Evolutionary conservation across 2,888 invertebrate genomes (phyloP), one percentile per base, ranked within the genome.

Genomic region (Synergus umbraculus): DNA sequence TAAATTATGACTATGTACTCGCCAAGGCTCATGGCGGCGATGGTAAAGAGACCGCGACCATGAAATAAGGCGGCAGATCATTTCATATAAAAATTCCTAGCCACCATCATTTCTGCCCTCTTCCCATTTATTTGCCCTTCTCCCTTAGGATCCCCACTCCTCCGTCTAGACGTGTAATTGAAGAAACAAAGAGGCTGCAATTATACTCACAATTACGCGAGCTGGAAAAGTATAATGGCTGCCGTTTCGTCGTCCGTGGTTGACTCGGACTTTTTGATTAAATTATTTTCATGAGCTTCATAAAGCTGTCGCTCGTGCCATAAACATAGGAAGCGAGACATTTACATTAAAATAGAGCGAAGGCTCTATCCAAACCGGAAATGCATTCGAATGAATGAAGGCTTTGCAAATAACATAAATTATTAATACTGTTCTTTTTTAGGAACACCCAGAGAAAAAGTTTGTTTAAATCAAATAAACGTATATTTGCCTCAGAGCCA

Each of bases 121-220:
- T 80, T 76, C 79, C 80, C 82, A 81, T 84, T 85, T 86, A 79
- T 83, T 83, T 83, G 65, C 81, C 78, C 76, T 79, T 63, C 76
- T 77, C 46, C 29, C 69, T 69, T 49, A 49, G 46, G 18, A 22
- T 37, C 79, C 82, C 81, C 78, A 76, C 83, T 88, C 88, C 89
- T 82, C 79, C 85, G 90, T 89, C 89, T 90, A 89, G 90, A 89
- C 88, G 83, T 85, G 86, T 90, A 91, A 91, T 91, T 91, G 91
- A 91, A 91, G 90, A 90, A 91, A 91, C 91, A 91, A 91, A 91
- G 89, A 89, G 90, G 85, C 89, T 89, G 89, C 89, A 91, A 90
- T 91, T 91, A 90, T 87, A 85, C 86, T 87, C 85, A 86, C 89
- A 91, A 91, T 91, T 91, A 89, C 87, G 83, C 80, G 69, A 82